Percentiles rank a stretch among this genome's conserved stretches.
phyloP scores from a whole-genome alignment of 2,888 invertebrate genomes.

The Sicus ferrugineus region DNA sequence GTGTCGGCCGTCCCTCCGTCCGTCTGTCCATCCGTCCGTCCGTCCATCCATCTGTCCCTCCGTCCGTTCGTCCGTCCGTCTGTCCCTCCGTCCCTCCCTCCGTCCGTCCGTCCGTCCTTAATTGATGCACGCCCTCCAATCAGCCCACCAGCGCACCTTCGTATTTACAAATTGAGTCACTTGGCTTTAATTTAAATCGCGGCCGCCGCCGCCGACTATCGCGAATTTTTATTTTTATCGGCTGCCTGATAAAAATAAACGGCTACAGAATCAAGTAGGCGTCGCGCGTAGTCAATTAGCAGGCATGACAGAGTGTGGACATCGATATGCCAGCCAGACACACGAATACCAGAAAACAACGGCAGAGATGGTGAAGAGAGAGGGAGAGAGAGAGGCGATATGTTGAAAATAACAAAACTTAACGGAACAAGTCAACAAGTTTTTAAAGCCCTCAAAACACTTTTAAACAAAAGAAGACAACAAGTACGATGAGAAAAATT shows the following conservation, averaged over 20 bases:
- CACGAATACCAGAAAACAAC: neutral
- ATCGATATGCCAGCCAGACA: neutral
- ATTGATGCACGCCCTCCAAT: neutral
- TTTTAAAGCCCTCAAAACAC: neutral
- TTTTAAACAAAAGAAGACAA: neutral
- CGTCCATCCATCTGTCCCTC: too few relatives aligned
- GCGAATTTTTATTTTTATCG: neutral
- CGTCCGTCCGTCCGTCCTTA: too few relatives aligned
- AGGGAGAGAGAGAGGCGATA: neutral
- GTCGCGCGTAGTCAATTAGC: neutral
- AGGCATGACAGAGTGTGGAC: neutral
- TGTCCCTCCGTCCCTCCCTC: neutral
- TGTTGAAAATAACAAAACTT: neutral
- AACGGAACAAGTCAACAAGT: conserved; percentile 1
- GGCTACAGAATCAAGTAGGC: neutral
- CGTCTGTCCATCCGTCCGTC: too few relatives aligned
- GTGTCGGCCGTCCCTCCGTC: too few relatives aligned
- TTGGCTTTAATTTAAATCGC: conserved; percentile 1
- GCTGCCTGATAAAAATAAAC: neutral
- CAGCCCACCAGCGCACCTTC: neutral
- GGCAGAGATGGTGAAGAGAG: neutral
- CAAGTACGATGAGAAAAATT: neutral
- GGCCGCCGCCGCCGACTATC: too few relatives aligned
- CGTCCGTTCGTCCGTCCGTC: too few relatives aligned
- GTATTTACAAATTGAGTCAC: neutral